Conservation (phyloP, 2,888 invertebrate species). For the Melanophora roralis region DNA sequence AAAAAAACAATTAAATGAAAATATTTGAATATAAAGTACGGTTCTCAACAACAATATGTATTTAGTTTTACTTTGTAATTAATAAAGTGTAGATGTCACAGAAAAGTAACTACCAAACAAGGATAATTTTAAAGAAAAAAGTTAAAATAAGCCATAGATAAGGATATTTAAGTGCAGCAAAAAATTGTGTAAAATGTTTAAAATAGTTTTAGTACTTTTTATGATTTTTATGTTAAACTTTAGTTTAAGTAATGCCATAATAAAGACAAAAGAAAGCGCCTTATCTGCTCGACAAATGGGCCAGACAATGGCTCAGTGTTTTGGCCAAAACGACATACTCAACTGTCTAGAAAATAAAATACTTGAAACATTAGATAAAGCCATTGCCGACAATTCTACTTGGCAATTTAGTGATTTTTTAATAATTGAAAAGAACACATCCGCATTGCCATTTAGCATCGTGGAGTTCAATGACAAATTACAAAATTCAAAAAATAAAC, state of each 20-base stretch:
- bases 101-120: background rate
- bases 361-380: constrained; percentile 76
- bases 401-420: constrained; percentile 74
- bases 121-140: background rate
- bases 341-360: constrained; percentile 77
- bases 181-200: constrained; percentile 28
- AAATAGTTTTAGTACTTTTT: background rate
- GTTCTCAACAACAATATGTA: constrained; percentile 6
- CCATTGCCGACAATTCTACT: constrained; percentile 74
- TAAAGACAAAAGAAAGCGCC: background rate
- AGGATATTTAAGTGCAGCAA: constrained; percentile 11
- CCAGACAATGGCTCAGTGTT: constrained; percentile 69
- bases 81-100: constrained; percentile 7
- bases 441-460: background rate
- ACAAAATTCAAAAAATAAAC: constrained; percentile 9
- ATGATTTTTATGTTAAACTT: background rate
- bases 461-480: background rate
- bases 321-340: constrained; percentile 63
- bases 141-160: background rate
- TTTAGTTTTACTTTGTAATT: constrained; percentile 48
- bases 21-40: constrained; percentile 48
- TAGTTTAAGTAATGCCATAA: constrained; percentile 22
- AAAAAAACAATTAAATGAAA: background rate
- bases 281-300: constrained; percentile 64
- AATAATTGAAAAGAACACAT: constrained; percentile 67